phyloP scores from a whole-genome alignment of 2,797 vertebrate species.

The Champsocephalus gunnari region DNA sequence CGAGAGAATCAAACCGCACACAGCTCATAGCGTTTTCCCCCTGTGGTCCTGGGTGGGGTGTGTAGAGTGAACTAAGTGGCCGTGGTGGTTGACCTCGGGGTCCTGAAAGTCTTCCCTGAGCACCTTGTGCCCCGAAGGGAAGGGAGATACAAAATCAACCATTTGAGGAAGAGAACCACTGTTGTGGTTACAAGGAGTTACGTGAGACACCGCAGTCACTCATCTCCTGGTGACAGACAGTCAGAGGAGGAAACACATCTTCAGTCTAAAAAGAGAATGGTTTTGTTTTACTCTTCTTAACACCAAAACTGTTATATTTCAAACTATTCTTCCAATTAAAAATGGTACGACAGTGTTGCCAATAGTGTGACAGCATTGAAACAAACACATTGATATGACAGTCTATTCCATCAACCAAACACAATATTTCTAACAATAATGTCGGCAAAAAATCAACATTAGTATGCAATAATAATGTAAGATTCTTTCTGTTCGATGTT shows the following conservation, averaged over 20 bases:
- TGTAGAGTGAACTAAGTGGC: conserved; percentile 52
- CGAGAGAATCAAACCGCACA: conserved; percentile 69
- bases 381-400: not conserved
- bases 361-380: conserved; percentile 23
- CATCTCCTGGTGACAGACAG: conserved; percentile 15
- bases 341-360: conserved; percentile 16
- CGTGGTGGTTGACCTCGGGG: conserved; percentile 68
- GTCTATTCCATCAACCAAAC: not conserved
- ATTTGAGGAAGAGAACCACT: conserved; percentile 22
- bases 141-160: conserved; percentile 46
- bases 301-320: not conserved
- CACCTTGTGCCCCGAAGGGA: conserved; percentile 18
- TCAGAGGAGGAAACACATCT: conserved; percentile 11
- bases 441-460: not conserved
- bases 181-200: conserved; percentile 45
- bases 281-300: conserved; percentile 21
- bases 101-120: conserved; percentile 40
- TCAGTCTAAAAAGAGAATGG: conserved; percentile 15
- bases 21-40: conserved; percentile 53
- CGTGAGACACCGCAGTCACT: conserved; percentile 34
- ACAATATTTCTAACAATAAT: not conserved
- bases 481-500: not conserved
- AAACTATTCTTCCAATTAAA: not conserved
- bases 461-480: no score
- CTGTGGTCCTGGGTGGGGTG: conserved; percentile 35